Base-by-base conservation (phyloP, 1,140 invertebrate species). In the Drosophila simulans region DNA sequence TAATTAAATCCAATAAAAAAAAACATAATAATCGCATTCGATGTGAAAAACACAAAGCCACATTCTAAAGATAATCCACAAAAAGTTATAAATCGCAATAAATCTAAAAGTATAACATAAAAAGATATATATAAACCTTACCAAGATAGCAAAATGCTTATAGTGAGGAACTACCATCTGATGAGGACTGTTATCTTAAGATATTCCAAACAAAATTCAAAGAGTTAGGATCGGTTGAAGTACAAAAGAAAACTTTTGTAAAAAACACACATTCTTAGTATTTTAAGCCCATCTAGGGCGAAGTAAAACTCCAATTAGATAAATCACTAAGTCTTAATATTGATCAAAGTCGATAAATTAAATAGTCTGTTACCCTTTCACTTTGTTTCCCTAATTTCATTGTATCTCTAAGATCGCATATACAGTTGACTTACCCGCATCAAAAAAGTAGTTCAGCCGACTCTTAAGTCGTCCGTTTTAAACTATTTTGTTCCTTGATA, bases 321-420 rank as follows among this genome's bases (percentile, higher is more conserved):
- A n/a, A 57, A 49, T 42, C n/a, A 34, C 10, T 40, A 35, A 40
- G 22, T 27, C 45, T 35, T 55, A 34, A 45, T 55, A 70, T 56
- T 81, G 65, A 68, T 56, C 52, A 64, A 59, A 56, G 48, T 80
- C 65, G 57, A 83, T 80, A 78, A 66, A 52, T 59, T 72, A 68
- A 66, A 74, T 91, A 91, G 89, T 91, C 89, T 91, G 89, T 91
- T 91, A 91, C 89, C 89, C 89, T 78, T 77, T 77, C 62, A 69
- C 40, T 73, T 73, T 73, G 46, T 81, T 69, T 62, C 78, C 78
- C 72, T 52, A 65, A 69, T 77, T 77, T 79, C 53, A 71, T 90
- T 76, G 80, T 65, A 81, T 80, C 77, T 81, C 77, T 57, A 77
- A 60, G 63, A 72, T 82, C 78, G 78, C 78, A 82, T 83, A 76